Evolutionary conservation across 2,888 invertebrate genomes (phyloP).

Genomic region (Lomographa bimaculata): DNA sequence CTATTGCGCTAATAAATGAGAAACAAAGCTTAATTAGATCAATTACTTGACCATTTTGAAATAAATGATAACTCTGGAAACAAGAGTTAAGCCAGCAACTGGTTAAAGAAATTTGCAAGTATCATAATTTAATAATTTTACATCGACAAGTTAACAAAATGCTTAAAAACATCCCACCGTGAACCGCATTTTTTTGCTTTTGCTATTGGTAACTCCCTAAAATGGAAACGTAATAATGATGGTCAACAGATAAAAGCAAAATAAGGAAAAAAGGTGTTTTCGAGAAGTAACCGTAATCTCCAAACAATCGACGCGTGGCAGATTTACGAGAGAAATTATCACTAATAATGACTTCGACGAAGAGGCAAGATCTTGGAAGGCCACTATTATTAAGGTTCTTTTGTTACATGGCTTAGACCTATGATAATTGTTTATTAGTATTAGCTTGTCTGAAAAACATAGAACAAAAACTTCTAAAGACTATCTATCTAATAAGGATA

Average conservation of each 20-base stretch:
- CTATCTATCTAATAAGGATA: too few species aligned
- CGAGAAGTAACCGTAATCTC: conserved; percentile 14
- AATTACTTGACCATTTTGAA: too few species aligned
- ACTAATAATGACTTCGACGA: conserved; percentile 39
- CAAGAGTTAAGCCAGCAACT: too few species aligned
- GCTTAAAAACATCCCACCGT: too few species aligned
- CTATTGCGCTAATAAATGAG: conserved; percentile 39
- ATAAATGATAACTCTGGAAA: too few species aligned
- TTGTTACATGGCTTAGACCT: too few species aligned
- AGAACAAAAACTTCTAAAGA: conserved; percentile 25
- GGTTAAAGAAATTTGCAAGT: too few species aligned
- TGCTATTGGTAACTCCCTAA: too few species aligned
- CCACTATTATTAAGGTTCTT: conserved; percentile 12
- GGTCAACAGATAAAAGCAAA: conserved; percentile 2
- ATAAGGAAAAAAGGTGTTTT: conserved; percentile 5
- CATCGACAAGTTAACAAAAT: too few species aligned
- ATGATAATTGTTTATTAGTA: conserved; percentile 29
- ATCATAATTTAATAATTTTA: too few species aligned
- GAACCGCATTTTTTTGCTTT: too few species aligned
- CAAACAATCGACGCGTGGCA: conserved; percentile 20
- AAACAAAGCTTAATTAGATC: too few species aligned
- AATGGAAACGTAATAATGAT: conserved; percentile 5
- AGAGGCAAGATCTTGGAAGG: conserved; percentile 28
- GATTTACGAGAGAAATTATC: conserved; percentile 47
- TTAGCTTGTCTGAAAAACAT: conserved; percentile 23